Percentiles rank a stretch among this genome's conserved stretches.
phyloP scores from a whole-genome alignment of 2,888 invertebrate genomes.

The Aspidiotus rigidus region DNA sequence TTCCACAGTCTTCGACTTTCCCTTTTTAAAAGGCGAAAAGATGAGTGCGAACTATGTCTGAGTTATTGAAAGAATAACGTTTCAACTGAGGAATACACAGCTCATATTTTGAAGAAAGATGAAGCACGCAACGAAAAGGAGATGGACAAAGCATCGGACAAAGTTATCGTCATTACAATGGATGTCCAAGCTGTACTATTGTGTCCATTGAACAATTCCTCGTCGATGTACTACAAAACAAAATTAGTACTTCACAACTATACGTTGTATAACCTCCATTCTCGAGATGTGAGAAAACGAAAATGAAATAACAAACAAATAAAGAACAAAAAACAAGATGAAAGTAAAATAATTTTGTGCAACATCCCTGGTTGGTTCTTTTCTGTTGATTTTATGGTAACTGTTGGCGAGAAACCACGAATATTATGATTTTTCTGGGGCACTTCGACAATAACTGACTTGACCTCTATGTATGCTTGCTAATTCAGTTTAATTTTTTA shows the following conservation, averaged over 20 bases:
- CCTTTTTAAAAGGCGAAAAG: conserved; percentile 38
- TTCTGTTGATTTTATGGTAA: too few species aligned
- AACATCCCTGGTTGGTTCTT: too few species aligned
- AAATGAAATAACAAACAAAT: too few species aligned
- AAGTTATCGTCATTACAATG: neutral
- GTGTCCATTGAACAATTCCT: conserved; percentile 37
- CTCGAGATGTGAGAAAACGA: conserved; percentile 22
- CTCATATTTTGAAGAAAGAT: conserved; percentile 27
- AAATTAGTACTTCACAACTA: conserved; percentile 39
- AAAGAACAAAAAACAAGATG: too few species aligned
- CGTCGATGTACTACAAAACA: conserved; percentile 39
- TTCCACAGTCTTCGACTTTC: conserved; percentile 36
- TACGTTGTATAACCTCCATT: conserved; percentile 34
- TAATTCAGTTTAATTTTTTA: too few species aligned
- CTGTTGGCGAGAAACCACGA: too few species aligned
- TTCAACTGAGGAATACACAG: conserved; percentile 25
- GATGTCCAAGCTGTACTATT: neutral
- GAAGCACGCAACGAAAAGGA: conserved; percentile 33
- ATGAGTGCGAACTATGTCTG: conserved; percentile 38
- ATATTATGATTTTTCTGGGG: too few species aligned
- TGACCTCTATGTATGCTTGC: too few species aligned
- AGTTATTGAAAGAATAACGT: conserved; percentile 36
- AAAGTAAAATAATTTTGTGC: too few species aligned
- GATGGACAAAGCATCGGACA: conserved; percentile 34
- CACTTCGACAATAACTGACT: too few species aligned